Base-by-base conservation (phyloP, 2,888 invertebrate species). In the Hemistola chrysoprasaria region DNA sequence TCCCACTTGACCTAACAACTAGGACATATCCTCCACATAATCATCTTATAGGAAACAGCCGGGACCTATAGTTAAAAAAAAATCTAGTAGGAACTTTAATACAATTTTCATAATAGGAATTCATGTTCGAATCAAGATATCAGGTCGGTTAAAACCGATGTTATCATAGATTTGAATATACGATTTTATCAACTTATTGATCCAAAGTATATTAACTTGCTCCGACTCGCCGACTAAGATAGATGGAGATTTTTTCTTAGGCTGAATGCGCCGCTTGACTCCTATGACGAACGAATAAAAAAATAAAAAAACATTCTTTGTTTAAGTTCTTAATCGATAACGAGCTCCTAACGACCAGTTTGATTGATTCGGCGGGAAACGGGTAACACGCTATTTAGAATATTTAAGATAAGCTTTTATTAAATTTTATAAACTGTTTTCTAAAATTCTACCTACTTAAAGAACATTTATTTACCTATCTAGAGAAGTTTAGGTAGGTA, bases 261-360 rank as follows among this genome's bases (percentile, higher is more conserved):
- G 43, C 47, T 48, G 42, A 53, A 59, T 49, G 51, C 46, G 50
- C 50, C 49, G 40, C 47, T 56, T 56, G 50, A 48, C 50, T 50
- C 40, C 47, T 56, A 66, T 68, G 65, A 68, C 60, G 56, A 62
- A 68, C 62, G 59, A 63, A 53, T 31, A 26, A 9, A n/a, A 62
- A 63, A 70, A n/a, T n/a, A 64, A 65, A 44, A 27, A 10, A 10
- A 31, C 11, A 26, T 43, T 49, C 50, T 62, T 53, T 65, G 56
- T 65, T 67, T 64, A 57, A 64, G 53, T 63, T 64, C 50, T 59
- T 61, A 65, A 65, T 65, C 59, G 62, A 58, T 71, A 66, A 71
- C 62, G 66, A 68, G 59, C 43, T 59, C 59, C 57, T 70, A 69
- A 64, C 60, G 61, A 66, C 44, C 49, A 38, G 35, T 42, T 47